Base-by-base conservation (phyloP, 2,888 invertebrate genomes). In the Melipona bicolor region DNA sequence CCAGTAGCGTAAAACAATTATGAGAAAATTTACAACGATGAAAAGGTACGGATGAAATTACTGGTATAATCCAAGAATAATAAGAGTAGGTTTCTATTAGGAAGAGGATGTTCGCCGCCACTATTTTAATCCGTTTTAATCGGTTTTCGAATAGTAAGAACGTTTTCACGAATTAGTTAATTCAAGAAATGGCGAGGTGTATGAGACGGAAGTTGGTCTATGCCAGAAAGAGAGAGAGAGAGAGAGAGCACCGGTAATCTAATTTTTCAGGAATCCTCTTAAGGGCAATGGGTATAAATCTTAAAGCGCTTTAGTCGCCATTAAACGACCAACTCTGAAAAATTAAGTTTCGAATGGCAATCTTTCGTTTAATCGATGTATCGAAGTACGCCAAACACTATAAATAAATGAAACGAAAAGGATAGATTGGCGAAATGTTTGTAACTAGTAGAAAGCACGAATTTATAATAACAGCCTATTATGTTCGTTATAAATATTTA, bases 271-370 rank as follows among this genome's bases (percentile, higher is more conserved):
- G 64, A 72, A 78, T 78, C 68, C 81, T 59, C 61, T 70, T 61
- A 73, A 59, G 15, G 61, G 17, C 11, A 9, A 4, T 17, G n/a
- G 36, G 36, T 56, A 65, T 70, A 67, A 81, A 64, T 72, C 64
- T 64, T n/a, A 52, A 56, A 50, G 78, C 50, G 36, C 43, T 65
- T 72, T 69, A 36, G 32, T 27, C 24, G 49, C 50, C 43, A 74
- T 77, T 82, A 78, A 79, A 68, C 77, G 49, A 61, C 73, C 72
- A 85, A 74, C 79, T 79, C 80, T 61, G 56, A 72, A 64, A 79
- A 83, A 87, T 87, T 73, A 52, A 87, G 80, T 83, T 76, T 72
- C 69, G 49, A 61, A 19, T 71, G 64, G 52, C 67, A 69, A 68
- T 68, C 67, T 43, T 79, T 67, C 24, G 32, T 36, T 76, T 80